Evolutionary conservation across 2,888 invertebrate genomes (phyloP).

Genomic region (Pemphredon lugubris): DNA sequence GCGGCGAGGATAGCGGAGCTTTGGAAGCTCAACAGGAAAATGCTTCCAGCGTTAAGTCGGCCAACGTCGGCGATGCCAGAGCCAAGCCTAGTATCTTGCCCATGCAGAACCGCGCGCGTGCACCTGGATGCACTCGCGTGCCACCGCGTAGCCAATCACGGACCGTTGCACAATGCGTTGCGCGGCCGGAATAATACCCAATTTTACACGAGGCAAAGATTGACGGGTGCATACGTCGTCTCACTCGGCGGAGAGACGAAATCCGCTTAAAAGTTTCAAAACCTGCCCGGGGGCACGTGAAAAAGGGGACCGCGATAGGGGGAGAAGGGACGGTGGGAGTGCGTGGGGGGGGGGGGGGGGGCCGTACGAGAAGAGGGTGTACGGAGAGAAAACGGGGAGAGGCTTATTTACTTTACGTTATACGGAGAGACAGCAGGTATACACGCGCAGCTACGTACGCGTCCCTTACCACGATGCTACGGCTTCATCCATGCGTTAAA

Average conservation of each 20-base stretch:
- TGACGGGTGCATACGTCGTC: conserved; percentile 48
- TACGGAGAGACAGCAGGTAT: conserved; percentile 38
- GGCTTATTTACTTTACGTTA: conserved; percentile 69
- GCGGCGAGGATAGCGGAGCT: conserved; percentile 24
- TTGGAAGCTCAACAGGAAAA: conserved; percentile 11
- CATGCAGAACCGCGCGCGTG: conserved; percentile 18
- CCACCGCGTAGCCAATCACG: conserved; percentile 35
- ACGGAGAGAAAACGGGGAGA: conserved; percentile 28
- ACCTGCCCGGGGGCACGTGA: conserved; percentile 50
- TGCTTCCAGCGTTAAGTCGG: conserved; percentile 44
- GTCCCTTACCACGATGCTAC: conserved; percentile 51
- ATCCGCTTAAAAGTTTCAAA: conserved; percentile 68
- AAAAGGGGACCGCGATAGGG: conserved; percentile 8
- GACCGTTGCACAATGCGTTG: conserved; percentile 8
- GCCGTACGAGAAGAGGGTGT: conserved; percentile 3
- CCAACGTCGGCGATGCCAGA: conserved; percentile 9
- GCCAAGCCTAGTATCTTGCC: not conserved
- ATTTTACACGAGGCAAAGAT: conserved; percentile 59
- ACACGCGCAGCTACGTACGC: conserved; percentile 27
- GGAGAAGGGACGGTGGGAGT: conserved; percentile 3
- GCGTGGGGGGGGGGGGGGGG: conserved; percentile 13
- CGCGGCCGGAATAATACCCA: conserved; percentile 53
- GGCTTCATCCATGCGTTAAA: conserved; percentile 74
- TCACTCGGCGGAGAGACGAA: conserved; percentile 55
- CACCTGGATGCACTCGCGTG: conserved; percentile 61